phyloP scores from a whole-genome alignment of 2,797 vertebrate species.

The Allobates femoralis region DNA sequence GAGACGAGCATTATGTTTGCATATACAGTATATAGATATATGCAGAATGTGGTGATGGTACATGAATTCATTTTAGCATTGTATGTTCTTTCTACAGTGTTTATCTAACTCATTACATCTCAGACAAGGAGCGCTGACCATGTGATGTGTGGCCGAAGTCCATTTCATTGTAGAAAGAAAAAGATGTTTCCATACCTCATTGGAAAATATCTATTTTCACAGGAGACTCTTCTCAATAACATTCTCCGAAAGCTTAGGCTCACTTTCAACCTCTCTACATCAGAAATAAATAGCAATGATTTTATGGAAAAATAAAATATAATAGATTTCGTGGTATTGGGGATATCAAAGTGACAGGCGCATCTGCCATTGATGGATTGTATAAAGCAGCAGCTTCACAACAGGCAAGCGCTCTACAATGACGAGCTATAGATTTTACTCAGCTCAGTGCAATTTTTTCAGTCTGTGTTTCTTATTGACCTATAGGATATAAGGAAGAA shows the following conservation, averaged over 20 bases:
- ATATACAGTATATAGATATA: too few species aligned
- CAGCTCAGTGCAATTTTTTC: constrained; percentile 41
- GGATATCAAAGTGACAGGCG: constrained; percentile 36
- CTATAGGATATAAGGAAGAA: constrained; percentile 24
- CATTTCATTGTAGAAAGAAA: constrained; percentile 56
- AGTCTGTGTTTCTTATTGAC: constrained; percentile 60
- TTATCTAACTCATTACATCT: background rate
- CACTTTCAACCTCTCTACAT: background rate
- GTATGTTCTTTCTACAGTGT: background rate
- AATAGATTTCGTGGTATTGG: constrained; percentile 46
- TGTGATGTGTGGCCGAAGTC: constrained; percentile 42
- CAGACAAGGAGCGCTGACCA: background rate
- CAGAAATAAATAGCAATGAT: constrained; percentile 29
- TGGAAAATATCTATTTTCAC: constrained; percentile 45
- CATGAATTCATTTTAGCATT: background rate
- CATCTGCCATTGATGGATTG: constrained; percentile 50
- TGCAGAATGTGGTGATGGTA: too few species aligned
- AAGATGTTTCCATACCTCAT: constrained; percentile 24
- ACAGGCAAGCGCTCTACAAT: constrained; percentile 54
- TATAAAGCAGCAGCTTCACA: constrained; percentile 45
- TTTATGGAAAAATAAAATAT: constrained; percentile 41
- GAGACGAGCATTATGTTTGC: too few species aligned
- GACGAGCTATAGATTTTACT: constrained; percentile 58
- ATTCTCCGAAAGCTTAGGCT: constrained; percentile 10
- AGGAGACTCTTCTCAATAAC: constrained; percentile 20